These are phyloP conservation scores for Apoda limacodes DNA, from an alignment of 2,888 invertebrate genomes.

Conservation along the genomic window DNA sequence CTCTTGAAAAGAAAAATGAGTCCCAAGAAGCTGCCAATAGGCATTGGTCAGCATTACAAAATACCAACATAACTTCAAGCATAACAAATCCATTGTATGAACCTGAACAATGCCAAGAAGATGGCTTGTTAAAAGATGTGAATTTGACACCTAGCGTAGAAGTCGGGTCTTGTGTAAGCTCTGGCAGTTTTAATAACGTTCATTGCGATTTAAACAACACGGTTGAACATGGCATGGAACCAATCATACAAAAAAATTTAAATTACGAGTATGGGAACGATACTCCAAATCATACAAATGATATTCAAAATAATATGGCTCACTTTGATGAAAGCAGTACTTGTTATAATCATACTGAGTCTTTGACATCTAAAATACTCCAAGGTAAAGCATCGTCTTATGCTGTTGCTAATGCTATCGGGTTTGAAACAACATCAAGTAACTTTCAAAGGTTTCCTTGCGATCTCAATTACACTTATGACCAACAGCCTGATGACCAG, in stretches of 20 bases:
- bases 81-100: slow-evolving; percentile 45
- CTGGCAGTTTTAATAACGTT: slow-evolving; percentile 75
- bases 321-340: slow-evolving; percentile 57
- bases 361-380: slow-evolving; percentile 54
- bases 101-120: slow-evolving; percentile 45
- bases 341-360: slow-evolving; percentile 43
- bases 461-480: slow-evolving; percentile 58
- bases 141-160: slow-evolving; percentile 67
- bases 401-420: slow-evolving; percentile 33
- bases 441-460: slow-evolving; percentile 56
- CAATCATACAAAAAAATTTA: slow-evolving; percentile 31
- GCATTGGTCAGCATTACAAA: slow-evolving; percentile 58
- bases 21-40: slow-evolving; percentile 53
- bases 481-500: slow-evolving; percentile 38
- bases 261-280: slow-evolving; percentile 50
- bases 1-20: slow-evolving; percentile 86
- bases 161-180: slow-evolving; percentile 74
- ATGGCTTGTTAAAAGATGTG: slow-evolving; percentile 63
- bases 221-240: slow-evolving; percentile 23
- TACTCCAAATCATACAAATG: slow-evolving; percentile 52
- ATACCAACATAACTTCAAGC: slow-evolving; percentile 40
- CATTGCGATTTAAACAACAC: slow-evolving; percentile 71
- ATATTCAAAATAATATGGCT: slow-evolving; percentile 35
- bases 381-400: slow-evolving; percentile 59
- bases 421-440: slow-evolving; percentile 40